These are phyloP conservation scores for Fistularia tabacaria DNA, from an alignment of 2,797 vertebrate genomes.

Conservation along the genomic window DNA sequence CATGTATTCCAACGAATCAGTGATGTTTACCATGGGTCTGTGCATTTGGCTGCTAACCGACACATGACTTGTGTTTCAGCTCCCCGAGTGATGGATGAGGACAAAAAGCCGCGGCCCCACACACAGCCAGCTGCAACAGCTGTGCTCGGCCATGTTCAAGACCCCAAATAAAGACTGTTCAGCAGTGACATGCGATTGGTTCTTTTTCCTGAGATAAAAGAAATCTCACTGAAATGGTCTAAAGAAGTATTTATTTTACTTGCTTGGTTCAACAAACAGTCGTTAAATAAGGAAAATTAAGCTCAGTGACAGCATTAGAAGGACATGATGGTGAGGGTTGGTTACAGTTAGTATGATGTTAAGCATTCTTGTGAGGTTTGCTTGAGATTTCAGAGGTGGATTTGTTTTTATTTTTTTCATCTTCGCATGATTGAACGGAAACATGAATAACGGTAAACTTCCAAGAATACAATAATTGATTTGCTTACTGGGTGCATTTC, in stretches of 20 bases:
- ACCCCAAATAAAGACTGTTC: slow-evolving; percentile 50
- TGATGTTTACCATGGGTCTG: slow-evolving; percentile 1
- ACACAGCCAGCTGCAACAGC: slow-evolving; percentile 63
- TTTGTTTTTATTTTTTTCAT: no score
- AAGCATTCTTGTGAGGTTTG: no score
- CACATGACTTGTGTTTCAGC: slow-evolving; percentile 58
- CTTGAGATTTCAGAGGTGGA: no score
- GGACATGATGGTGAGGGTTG: slow-evolving; percentile 25
- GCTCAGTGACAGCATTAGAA: slow-evolving; percentile 54
- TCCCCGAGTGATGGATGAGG: slow-evolving; percentile 57
- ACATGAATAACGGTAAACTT: no score
- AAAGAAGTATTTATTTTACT: slow-evolving; percentile 57
- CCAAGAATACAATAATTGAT: no score
- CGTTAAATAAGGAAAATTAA: slow-evolving; percentile 63
- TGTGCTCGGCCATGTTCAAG: slow-evolving; percentile 36
- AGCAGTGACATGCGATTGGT: slow-evolving; percentile 1
- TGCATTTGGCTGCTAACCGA: slow-evolving; percentile 63
- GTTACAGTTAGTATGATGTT: slow-evolving; percentile 11
- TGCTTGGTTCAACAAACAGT: slow-evolving; percentile 70
- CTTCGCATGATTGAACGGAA: no score
- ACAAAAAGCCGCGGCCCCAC: slow-evolving; percentile 8
- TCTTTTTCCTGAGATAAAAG: slow-evolving; percentile 10
- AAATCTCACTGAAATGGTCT: slow-evolving; percentile 31
- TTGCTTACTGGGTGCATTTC: no score
- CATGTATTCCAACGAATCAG: no score